phyloP scores from a whole-genome alignment of 2,113 vertebrate species.

The Hippocampus barbouri region DNA sequence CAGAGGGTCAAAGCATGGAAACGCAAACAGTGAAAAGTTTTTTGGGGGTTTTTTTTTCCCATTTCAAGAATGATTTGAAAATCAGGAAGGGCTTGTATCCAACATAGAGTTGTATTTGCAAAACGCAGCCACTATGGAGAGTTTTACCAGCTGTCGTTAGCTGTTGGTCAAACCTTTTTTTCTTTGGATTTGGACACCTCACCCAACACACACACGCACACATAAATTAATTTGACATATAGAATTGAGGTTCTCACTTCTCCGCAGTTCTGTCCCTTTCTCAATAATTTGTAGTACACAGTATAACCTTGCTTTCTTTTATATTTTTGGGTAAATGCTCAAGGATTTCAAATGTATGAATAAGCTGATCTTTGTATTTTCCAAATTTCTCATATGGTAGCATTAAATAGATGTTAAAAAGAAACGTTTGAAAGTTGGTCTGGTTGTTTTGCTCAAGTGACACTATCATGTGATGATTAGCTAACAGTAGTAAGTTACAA shows the following conservation, averaged over 20 bases:
- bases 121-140: constrained; percentile 63
- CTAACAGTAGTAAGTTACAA: background rate
- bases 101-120: constrained; percentile 34
- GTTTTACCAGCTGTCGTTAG: constrained; percentile 36
- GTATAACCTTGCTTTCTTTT: constrained; percentile 74
- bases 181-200: too few species aligned
- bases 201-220: too few species aligned
- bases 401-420: constrained; percentile 80
- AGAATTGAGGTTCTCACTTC: background rate
- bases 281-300: constrained; percentile 65
- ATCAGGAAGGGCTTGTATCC: constrained; percentile 31
- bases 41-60: background rate
- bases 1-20: constrained; percentile 30
- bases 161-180: constrained; percentile 9
- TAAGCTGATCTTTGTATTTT: constrained; percentile 81
- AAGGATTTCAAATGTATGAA: constrained; percentile 74
- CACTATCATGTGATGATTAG: background rate
- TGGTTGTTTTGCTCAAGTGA: background rate
- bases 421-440: background rate
- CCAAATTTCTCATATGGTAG: constrained; percentile 80
- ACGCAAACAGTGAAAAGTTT: constrained; percentile 15
- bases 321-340: constrained; percentile 72
- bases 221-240: background rate
- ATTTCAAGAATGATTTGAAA: constrained; percentile 29
- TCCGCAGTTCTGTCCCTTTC: constrained; percentile 52